These are phyloP conservation scores for Drosophila macrothrix DNA, from an alignment of 2,888 invertebrate genomes.

Conservation along the genomic window DNA sequence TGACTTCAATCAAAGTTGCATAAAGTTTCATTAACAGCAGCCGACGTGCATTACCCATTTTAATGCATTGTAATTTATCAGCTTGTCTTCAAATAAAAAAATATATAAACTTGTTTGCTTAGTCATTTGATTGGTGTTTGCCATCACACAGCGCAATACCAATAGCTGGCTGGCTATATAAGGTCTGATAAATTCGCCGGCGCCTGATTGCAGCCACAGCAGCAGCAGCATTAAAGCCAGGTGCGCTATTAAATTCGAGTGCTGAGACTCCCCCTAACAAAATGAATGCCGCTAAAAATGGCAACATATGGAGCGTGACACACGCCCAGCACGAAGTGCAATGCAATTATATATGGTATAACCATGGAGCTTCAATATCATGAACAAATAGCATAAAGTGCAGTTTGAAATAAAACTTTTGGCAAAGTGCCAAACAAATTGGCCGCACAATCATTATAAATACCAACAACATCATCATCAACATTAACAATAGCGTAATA, in stretches of 20 bases:
- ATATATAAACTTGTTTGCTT: constrained; percentile 32
- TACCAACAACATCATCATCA: constrained; percentile 33
- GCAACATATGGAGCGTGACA: constrained; percentile 50
- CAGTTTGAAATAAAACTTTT: constrained; percentile 32
- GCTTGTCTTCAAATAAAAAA: neutral
- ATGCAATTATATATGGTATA: constrained; percentile 11
- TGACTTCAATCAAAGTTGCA: constrained; percentile 25
- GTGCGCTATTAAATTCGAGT: constrained; percentile 20
- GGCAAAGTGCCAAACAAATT: constrained; percentile 48
- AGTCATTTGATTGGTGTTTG: constrained; percentile 36
- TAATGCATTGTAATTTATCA: constrained; percentile 18
- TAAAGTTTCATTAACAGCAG: constrained; percentile 4
- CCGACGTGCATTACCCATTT: constrained; percentile 15
- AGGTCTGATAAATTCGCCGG: constrained; percentile 13
- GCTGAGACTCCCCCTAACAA: constrained; percentile 21
- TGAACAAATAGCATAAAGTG: constrained; percentile 53
- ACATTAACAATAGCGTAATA: constrained; percentile 37
- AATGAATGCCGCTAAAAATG: constrained; percentile 21
- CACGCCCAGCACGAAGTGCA: constrained; percentile 40
- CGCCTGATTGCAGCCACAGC: constrained; percentile 30
- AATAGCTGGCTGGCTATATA: constrained; percentile 32
- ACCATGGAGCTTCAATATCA: constrained; percentile 44
- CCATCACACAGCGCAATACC: constrained; percentile 16
- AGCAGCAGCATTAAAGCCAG: constrained; percentile 33
- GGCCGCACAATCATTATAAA: constrained; percentile 39